Conservation (phyloP, 1,140 invertebrate genomes). For the Ostrea denselamellosa region DNA sequence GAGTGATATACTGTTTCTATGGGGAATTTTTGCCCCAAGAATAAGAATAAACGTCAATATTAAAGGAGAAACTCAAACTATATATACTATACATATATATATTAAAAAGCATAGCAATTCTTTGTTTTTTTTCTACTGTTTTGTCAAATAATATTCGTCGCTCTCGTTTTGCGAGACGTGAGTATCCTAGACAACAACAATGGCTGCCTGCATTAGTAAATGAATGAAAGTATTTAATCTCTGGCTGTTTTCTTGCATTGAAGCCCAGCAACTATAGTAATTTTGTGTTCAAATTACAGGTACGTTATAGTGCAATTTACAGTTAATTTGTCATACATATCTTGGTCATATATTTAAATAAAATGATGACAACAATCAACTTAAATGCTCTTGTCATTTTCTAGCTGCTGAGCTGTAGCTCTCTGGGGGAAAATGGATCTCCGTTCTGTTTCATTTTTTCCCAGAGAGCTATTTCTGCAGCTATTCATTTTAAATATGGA, state of each 20-base stretch:
- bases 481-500: no score
- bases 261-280: neutral
- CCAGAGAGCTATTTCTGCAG: no score
- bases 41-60: neutral
- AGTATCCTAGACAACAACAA: slow-evolving; percentile 38
- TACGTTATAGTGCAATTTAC: neutral
- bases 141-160: neutral
- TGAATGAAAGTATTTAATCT: neutral
- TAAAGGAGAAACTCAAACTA: neutral
- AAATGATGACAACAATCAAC: no score
- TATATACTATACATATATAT: no score
- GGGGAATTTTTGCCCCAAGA: neutral
- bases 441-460: neutral
- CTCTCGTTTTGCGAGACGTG: slow-evolving; percentile 1
- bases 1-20: slow-evolving; percentile 40
- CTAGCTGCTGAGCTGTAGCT: neutral
- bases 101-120: no score
- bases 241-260: neutral
- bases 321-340: neutral
- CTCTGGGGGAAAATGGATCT: neutral
- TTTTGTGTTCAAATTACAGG: neutral
- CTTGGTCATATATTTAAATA: no score
- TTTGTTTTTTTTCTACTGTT: neutral
- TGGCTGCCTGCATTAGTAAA: neutral
- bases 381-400: no score